phyloP scores from a whole-genome alignment of 2,113 vertebrate genomes.

The Clinocottus analis region DNA sequence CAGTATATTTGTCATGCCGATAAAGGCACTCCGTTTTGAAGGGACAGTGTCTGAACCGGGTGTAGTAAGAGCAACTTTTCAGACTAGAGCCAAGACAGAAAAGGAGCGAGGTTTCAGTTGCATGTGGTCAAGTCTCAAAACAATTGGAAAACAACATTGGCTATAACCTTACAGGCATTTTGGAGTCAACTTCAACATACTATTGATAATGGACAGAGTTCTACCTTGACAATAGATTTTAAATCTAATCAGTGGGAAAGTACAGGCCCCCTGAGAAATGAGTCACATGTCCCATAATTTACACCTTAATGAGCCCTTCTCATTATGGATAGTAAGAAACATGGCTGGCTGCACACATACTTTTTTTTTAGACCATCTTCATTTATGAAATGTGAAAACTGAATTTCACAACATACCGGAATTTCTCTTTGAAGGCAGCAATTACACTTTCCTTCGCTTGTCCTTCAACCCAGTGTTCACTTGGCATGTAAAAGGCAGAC shows the following conservation, averaged over 20 bases:
- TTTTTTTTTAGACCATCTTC: too few relatives aligned
- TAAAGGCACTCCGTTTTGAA: slow-evolving; percentile 91
- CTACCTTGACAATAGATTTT: background rate
- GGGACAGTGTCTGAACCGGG: slow-evolving; percentile 83
- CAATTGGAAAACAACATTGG: too few relatives aligned
- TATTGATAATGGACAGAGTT: too few relatives aligned
- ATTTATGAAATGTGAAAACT: too few relatives aligned
- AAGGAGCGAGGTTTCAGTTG: background rate
- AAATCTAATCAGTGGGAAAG: background rate
- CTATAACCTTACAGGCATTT: too few relatives aligned
- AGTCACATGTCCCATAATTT: background rate
- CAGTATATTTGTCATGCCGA: slow-evolving; percentile 76
- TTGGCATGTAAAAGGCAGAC: slow-evolving; percentile 90
- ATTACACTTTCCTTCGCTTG: slow-evolving; percentile 86
- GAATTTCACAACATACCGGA: slow-evolving; percentile 77
- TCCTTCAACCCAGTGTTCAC: slow-evolving; percentile 88
- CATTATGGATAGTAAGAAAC: background rate
- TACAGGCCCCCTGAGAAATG: background rate
- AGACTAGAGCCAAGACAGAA: slow-evolving; percentile 73
- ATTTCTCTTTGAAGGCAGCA: slow-evolving; percentile 85
- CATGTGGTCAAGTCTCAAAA: background rate
- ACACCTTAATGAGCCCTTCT: background rate
- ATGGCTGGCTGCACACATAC: too few relatives aligned
- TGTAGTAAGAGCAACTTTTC: slow-evolving; percentile 87
- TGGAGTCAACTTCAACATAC: too few relatives aligned